Conservation (phyloP, 2,888 invertebrate genomes). For the Nycteola revayana region DNA sequence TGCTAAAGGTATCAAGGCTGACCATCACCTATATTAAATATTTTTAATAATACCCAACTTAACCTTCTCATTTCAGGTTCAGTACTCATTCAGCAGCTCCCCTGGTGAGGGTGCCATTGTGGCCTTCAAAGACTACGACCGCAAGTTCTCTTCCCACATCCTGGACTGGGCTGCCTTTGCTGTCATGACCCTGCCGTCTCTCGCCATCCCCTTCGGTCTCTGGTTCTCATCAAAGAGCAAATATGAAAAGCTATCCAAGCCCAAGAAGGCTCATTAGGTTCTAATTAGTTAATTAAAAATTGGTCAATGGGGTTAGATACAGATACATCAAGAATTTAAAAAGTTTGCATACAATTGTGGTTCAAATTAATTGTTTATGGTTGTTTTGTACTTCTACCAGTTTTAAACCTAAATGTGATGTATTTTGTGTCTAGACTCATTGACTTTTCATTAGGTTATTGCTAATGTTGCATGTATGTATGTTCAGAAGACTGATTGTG, state of each 20-base stretch:
- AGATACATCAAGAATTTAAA: too few species aligned
- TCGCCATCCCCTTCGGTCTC: constrained; percentile 95
- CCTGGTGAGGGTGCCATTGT: constrained; percentile 98
- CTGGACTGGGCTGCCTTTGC: constrained; percentile 99
- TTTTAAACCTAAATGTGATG: too few species aligned
- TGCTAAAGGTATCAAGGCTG: too few species aligned
- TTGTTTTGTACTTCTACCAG: too few species aligned
- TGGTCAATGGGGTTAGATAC: too few species aligned
- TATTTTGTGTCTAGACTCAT: too few species aligned
- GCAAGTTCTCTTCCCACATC: constrained; percentile 98
- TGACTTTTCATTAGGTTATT: constrained; percentile 22
- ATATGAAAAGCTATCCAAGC: constrained; percentile 91
- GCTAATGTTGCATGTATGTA: constrained; percentile 45
- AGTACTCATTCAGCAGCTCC: constrained; percentile 90
- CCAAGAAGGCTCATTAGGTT: constrained; percentile 84
- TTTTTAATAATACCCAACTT: too few species aligned
- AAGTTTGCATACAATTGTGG: too few species aligned
- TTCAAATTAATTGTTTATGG: too few species aligned
- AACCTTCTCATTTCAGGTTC: constrained; percentile 78
- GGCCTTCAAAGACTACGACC: constrained; percentile 95
- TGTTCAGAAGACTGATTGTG: constrained; percentile 16
- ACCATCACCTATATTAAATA: too few species aligned
- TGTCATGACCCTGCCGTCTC: constrained; percentile 96
- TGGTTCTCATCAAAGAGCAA: constrained; percentile 98
- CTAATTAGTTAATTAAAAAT: too few species aligned